These are phyloP conservation scores for Nemotelus nigrinus DNA, from an alignment of 2,888 invertebrate species.

Conservation along the genomic window DNA sequence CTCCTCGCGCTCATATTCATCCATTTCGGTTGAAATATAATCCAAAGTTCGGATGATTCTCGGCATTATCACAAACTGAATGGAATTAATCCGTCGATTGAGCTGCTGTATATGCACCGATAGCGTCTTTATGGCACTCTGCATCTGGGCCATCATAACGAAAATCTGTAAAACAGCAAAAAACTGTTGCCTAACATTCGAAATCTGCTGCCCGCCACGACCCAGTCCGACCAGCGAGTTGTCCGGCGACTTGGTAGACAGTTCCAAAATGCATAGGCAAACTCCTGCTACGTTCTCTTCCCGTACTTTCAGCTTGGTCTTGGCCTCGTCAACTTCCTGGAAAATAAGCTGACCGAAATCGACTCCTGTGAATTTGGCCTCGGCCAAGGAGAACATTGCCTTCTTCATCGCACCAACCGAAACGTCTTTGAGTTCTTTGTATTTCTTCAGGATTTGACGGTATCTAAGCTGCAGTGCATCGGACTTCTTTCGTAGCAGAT, in stretches of 20 bases:
- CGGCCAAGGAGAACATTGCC: conserved; percentile 17
- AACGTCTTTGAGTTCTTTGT: neutral
- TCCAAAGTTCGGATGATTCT: conserved; percentile 28
- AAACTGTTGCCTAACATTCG: conserved; percentile 28
- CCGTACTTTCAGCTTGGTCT: conserved; percentile 4
- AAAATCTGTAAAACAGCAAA: conserved; percentile 22
- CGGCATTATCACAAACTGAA: conserved; percentile 46
- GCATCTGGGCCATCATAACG: conserved; percentile 35
- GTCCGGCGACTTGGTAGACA: neutral
- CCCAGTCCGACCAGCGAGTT: conserved; percentile 27
- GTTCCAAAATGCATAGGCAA: neutral
- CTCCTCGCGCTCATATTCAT: conserved; percentile 47
- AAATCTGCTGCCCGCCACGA: conserved; percentile 45
- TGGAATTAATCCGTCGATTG: conserved; percentile 42
- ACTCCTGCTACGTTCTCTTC: conserved; percentile 31
- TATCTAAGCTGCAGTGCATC: conserved; percentile 37
- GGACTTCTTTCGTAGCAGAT: conserved; percentile 29
- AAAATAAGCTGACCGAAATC: conserved; percentile 19
- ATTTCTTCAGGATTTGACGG: neutral
- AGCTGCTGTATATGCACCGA: conserved; percentile 19
- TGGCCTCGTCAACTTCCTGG: conserved; percentile 14
- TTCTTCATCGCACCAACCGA: conserved; percentile 7
- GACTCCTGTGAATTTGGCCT: conserved; percentile 37
- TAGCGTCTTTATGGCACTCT: conserved; percentile 29
- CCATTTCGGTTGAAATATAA: conserved; percentile 44